Percentiles rank a stretch among this genome's conserved stretches.
phyloP scores from a whole-genome alignment of 2,797 vertebrate genomes.

The Peromyscus melanophrys region DNA sequence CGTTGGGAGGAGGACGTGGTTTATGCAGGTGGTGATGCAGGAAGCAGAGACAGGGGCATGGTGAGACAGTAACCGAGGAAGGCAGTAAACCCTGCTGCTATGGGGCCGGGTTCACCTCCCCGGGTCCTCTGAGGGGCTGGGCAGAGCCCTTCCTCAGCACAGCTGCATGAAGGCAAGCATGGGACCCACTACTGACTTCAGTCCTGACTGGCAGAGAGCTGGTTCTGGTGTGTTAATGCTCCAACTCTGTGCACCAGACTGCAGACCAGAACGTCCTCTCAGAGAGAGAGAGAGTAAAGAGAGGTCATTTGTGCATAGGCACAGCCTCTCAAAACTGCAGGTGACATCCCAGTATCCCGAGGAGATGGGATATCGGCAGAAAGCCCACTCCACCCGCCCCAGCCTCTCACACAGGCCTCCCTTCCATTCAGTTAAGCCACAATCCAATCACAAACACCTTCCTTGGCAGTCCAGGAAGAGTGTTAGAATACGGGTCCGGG shows the following conservation, averaged over 20 bases:
- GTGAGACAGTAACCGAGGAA: not conserved
- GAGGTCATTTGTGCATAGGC: not conserved
- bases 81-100: not conserved
- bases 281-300: not conserved
- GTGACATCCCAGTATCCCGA: not conserved
- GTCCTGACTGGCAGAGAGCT: not conserved
- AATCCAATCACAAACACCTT: not conserved
- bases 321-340: not conserved
- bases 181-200: not conserved
- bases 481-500: rapidly evolving
- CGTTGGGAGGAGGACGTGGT: not conserved
- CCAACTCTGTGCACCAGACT: not conserved
- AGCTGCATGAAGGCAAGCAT: not conserved
- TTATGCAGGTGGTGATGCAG: not conserved
- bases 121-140: not conserved
- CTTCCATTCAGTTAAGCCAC: not conserved
- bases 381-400: not conserved
- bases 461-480: not conserved
- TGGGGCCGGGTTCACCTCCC: not conserved
- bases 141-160: not conserved
- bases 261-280: not conserved
- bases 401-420: not conserved
- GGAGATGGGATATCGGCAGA: not conserved
- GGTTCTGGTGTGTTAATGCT: not conserved
- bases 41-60: not conserved